Percentiles rank a stretch among this genome's conserved stretches.
Conservation (phyloP, 2,797 vertebrate genomes). For the Spea hammondii region DNA sequence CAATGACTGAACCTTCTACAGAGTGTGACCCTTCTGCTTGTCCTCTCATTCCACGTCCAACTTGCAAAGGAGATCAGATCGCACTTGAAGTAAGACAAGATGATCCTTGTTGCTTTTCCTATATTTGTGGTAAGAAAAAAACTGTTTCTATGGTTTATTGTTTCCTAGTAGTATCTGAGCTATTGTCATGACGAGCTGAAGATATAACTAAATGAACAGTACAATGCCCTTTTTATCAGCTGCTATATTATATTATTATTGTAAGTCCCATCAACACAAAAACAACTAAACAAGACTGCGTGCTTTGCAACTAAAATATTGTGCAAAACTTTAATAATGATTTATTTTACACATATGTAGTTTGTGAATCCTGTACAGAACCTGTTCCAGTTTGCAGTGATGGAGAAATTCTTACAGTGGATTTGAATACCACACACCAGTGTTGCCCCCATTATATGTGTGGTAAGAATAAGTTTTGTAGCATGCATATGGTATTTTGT, state of each 20-base stretch:
- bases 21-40: slow-evolving; percentile 88
- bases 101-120: slow-evolving; percentile 88
- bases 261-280: too few relatives aligned
- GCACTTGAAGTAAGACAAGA: slow-evolving; percentile 83
- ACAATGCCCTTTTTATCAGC: too few relatives aligned
- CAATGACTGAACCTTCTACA: slow-evolving; percentile 54
- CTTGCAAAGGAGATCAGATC: slow-evolving; percentile 92
- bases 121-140: slow-evolving; percentile 80
- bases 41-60: slow-evolving; percentile 69
- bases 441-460: slow-evolving; percentile 93
- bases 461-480: slow-evolving; percentile 68
- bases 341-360: slow-evolving; percentile 65
- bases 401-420: slow-evolving; percentile 89
- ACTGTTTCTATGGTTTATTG: too few relatives aligned
- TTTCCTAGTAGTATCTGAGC: too few relatives aligned
- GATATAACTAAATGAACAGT: too few relatives aligned
- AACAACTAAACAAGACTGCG: too few relatives aligned
- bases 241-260: too few relatives aligned
- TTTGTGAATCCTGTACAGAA: slow-evolving; percentile 91
- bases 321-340: slow-evolving; percentile 34
- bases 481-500: too few relatives aligned
- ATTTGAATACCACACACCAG: slow-evolving; percentile 80
- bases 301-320: not conserved
- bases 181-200: too few relatives aligned
- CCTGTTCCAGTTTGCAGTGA: slow-evolving; percentile 79